Base-by-base conservation (phyloP, 1,140 invertebrate genomes). In the Cryptotermes secundus region DNA sequence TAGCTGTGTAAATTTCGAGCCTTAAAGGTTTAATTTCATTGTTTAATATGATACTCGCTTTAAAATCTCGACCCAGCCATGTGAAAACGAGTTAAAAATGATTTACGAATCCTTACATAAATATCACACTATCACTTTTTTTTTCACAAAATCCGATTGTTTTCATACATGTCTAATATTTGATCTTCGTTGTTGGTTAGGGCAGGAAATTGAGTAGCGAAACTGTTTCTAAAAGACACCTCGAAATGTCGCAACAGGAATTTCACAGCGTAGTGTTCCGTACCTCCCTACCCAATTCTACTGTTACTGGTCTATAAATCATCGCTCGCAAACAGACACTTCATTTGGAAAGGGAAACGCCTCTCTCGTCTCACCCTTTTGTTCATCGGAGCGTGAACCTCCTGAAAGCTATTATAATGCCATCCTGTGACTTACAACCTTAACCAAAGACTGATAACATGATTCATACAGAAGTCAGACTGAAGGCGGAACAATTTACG, bases 401-500 rank as follows among this genome's bases (percentile, higher is more conserved):
- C 59, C 59, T 72, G 31, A 72, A 72, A 72, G 59, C 59, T 72
- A 72, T 72, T 72, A 72, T 72, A 72, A 72, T 72, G 59, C n/a
- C 59, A 72, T 72, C 59, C 26, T 72, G 59, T 72, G 59, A 72
- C 59, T 72, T 72, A 72, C 59, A 72, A 72, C 59, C 59, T 14
- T 31, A 31, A 72, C 59, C 59, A 72, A 31, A 72, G 59, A 72
- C 59, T 72, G 59, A 72, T 72, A 72, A 72, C 59, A 2, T 3
- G 26, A 72, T 72, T 72, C 59, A 31, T 31, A 72, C 59, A n/a
- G 45, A 49, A n/a, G n/a, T 26, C 59, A 9, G 26, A 1, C 26
- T 10, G 59, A 72, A 31, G 14, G 45, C 3, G 45, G 14, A 14
- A 49, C 45, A 49, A 14, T 49, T 49, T 19, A 49, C 45, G 22